phyloP scores from a whole-genome alignment of 2,888 invertebrate genomes.

The Nemurella pictetii region DNA sequence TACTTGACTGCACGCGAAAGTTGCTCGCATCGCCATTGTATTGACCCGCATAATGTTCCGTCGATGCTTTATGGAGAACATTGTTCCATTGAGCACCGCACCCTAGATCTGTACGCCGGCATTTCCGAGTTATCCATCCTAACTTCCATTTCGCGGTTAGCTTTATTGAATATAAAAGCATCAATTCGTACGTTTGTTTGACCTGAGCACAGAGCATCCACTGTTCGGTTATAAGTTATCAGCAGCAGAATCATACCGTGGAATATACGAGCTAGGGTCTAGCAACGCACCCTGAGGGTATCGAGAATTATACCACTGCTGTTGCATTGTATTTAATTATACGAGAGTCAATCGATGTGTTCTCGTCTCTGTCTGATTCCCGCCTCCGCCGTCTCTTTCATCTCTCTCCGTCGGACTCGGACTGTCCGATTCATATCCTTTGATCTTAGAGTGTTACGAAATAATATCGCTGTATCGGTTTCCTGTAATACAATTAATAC shows the following conservation, averaged over 20 bases:
- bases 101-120: background rate
- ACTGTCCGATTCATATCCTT: conserved; percentile 28
- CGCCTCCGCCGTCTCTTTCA: background rate
- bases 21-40: background rate
- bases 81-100: background rate
- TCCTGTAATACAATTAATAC: conserved; percentile 30
- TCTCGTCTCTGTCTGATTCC: background rate
- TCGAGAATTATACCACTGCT: background rate
- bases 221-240: conserved; percentile 18
- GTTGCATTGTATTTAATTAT: conserved; percentile 16
- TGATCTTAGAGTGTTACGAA: conserved; percentile 32
- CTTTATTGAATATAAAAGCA: background rate
- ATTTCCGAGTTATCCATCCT: background rate
- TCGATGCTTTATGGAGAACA: background rate
- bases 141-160: background rate
- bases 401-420: background rate
- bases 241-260: background rate
- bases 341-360: conserved; percentile 18
- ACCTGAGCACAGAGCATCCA: background rate
- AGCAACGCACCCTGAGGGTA: background rate
- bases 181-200: background rate
- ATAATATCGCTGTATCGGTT: conserved; percentile 21
- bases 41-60: background rate
- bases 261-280: background rate
- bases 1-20: background rate